phyloP scores from a whole-genome alignment of 2,113 vertebrate species.

The Rhipidura dahli region DNA sequence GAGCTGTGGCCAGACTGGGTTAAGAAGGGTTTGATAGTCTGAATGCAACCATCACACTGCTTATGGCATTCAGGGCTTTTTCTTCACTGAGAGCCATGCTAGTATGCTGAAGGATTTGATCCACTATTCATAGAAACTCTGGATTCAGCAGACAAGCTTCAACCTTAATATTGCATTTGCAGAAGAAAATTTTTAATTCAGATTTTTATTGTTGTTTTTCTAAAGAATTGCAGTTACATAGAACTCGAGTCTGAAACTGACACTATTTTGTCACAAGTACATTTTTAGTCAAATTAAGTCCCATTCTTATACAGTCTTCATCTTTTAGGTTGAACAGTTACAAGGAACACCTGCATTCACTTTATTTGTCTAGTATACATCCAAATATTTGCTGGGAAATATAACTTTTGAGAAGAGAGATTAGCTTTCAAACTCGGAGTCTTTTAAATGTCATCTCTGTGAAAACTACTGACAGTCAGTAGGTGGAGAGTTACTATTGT shows the following conservation, averaged over 20 bases:
- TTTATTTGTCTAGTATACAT: constrained; percentile 33
- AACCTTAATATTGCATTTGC: background rate
- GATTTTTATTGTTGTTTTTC: background rate
- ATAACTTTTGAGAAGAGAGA: constrained; percentile 37
- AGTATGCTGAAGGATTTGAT: background rate
- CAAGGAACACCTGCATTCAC: background rate
- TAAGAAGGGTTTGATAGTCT: background rate
- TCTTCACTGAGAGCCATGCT: background rate
- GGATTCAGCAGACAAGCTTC: background rate
- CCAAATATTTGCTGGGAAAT: constrained; percentile 54
- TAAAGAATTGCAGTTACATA: background rate
- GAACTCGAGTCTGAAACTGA: background rate
- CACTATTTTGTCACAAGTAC: background rate
- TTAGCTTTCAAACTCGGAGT: constrained; percentile 48
- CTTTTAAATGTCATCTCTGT: constrained; percentile 56
- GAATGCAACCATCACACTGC: background rate
- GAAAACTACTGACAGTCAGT: constrained; percentile 54
- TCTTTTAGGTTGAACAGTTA: background rate
- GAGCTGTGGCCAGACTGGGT: background rate
- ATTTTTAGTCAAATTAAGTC: constrained; percentile 20
- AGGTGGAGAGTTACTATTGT: constrained; percentile 51
- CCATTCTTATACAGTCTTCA: background rate
- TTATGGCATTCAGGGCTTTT: background rate
- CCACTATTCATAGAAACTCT: background rate
- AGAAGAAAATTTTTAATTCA: background rate